Base-by-base conservation (phyloP, 2,888 invertebrate genomes). In the Gasteruption jaculator region DNA sequence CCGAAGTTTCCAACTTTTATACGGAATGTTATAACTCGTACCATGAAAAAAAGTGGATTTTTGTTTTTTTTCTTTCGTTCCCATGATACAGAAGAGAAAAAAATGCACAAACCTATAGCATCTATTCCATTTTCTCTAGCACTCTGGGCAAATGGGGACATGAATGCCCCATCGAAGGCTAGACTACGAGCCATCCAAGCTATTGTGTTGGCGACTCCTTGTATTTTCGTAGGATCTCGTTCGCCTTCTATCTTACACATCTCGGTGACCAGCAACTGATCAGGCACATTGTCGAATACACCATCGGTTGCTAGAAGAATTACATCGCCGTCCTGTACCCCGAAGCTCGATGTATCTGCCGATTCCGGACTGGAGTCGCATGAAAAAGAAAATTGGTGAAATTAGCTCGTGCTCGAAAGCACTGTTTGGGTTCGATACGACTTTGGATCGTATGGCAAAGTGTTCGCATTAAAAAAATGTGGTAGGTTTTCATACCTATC, bases 261-360 rank as follows among this genome's bases (percentile, higher is more conserved):
- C 73, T 93, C 91, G 35, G 86, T 85, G 55, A 95, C 77, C 61
- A 97, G 80, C 68, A 94, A 79, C 53, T 86, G 84, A 61, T 92
- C 92, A 46, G 94, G 93, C 59, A 97, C 85, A 75, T 97, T 97
- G 75, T 99, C 97, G 75, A 97, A 99, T 41, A 99, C 90, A 38
- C 97, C 97, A 74, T 99, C 97, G 1, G 97, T 97, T 16, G 95
- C 97, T 39, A 96, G 82, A 25, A 96, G 78, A 61, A 96, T 91
- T 38, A 91, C 90, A 73, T 96, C 96, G 36, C 95, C 94, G 64
- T 92, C 88, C 71, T 90, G 85, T 4, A 90, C 91, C 3, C 82
- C 81, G 71, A 94, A 91, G 68, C 89, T 86, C 15, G 88, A 82
- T 26, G 87, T 89, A 51, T 90, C 88, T 14, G 95, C 94, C 34